Evolutionary conservation across 1,140 invertebrate species (phyloP).

Genomic region (Eubasilissa regina): DNA sequence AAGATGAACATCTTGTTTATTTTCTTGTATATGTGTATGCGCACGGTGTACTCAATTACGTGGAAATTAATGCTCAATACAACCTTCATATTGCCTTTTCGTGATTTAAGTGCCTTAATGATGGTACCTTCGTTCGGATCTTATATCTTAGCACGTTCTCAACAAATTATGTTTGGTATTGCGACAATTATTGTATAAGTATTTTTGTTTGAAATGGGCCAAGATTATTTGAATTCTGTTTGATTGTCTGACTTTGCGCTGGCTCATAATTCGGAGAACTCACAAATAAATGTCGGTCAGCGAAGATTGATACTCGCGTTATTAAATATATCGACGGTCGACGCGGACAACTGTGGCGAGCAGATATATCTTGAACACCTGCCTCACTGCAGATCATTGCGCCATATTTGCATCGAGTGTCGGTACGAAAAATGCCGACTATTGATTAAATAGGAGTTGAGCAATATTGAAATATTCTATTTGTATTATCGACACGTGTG

Average conservation of each 20-base stretch:
- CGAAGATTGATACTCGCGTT: conserved; percentile 12
- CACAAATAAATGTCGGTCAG: not conserved
- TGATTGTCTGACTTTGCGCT: not conserved
- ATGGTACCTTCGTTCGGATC: not conserved
- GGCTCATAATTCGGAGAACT: not conserved
- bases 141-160: not conserved
- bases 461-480: not conserved
- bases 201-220: not conserved
- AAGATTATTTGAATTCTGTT: not conserved
- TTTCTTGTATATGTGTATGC: no score
- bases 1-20: no score
- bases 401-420: conserved; percentile 13
- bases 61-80: not conserved
- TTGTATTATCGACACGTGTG: no score
- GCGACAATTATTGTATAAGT: not conserved
- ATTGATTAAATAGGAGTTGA: not conserved
- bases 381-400: not conserved
- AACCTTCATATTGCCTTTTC: conserved; percentile 2
- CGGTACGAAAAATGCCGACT: conserved; percentile 1
- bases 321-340: not conserved
- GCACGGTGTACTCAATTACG: no score
- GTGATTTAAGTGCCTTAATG: not conserved
- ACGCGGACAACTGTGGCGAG: not conserved
- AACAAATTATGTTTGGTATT: not conserved
- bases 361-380: conserved; percentile 23